A percentile compares a stretch with the other conserved stretches of the same genome.
Conservation (phyloP, 2,113 vertebrate species). For the Entelurus aequoreus region DNA sequence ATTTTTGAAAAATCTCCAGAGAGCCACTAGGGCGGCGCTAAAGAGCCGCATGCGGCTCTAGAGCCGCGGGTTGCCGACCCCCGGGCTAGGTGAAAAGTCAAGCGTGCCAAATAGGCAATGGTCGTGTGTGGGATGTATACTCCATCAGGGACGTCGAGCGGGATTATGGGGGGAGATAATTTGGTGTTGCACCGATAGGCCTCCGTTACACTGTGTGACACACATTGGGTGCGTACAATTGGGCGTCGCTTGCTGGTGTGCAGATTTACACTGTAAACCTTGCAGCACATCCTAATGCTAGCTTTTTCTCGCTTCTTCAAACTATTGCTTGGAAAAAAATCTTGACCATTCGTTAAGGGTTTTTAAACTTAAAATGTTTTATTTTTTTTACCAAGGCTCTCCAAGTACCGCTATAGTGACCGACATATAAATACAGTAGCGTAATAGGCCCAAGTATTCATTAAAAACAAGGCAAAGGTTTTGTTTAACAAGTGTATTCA, state of each 20-base stretch:
- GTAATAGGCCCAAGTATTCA: too few species aligned
- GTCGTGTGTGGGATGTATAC: slow-evolving; percentile 26
- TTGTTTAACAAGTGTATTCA: too few species aligned
- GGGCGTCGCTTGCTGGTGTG: slow-evolving; percentile 6
- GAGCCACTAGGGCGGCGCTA: too few species aligned
- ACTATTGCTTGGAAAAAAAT: not conserved
- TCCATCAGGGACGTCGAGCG: slow-evolving; percentile 42
- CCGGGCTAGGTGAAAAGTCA: slow-evolving; percentile 51
- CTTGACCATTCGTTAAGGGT: not conserved
- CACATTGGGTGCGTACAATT: slow-evolving; percentile 7
- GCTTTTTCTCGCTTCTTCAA: not conserved
- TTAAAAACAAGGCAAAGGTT: too few species aligned
- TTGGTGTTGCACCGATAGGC: slow-evolving; percentile 36
- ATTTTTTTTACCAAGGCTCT: too few species aligned
- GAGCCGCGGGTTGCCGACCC: too few species aligned
- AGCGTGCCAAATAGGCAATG: slow-evolving; percentile 40
- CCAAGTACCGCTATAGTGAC: too few species aligned
- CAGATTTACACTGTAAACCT: slow-evolving; percentile 40
- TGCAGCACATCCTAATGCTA: slow-evolving; percentile 18
- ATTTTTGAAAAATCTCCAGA: too few species aligned
- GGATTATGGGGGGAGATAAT: slow-evolving; percentile 47
- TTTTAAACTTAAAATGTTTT: too few species aligned
- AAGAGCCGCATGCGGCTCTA: too few species aligned
- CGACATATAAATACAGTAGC: too few species aligned
- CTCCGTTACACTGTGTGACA: slow-evolving; percentile 25